phyloP scores from a whole-genome alignment of 92 coral and sea anemone species.

The Bergia sp. region DNA sequence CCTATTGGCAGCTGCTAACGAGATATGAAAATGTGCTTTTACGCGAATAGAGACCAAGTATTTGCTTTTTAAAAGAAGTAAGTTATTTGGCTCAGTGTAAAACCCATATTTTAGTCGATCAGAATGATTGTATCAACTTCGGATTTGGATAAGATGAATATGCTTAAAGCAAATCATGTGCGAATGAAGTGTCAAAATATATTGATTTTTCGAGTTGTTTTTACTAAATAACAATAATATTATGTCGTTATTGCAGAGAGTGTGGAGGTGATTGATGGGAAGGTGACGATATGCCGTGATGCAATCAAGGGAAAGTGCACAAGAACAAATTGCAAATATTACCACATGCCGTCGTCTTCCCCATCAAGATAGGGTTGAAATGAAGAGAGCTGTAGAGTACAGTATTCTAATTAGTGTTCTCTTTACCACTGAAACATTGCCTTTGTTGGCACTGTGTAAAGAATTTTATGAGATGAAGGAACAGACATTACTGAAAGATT shows the following conservation, averaged over 20 bases:
- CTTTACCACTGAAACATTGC: not conserved
- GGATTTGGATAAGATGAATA: too few relatives aligned
- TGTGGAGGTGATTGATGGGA: constrained; percentile 97
- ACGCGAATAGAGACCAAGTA: too few relatives aligned
- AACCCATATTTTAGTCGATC: too few relatives aligned
- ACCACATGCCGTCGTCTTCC: constrained; percentile 64
- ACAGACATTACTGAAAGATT: constrained; percentile 12
- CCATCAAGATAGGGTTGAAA: constrained; percentile 37
- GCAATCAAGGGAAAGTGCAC: constrained; percentile 96
- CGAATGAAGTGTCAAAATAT: not conserved
- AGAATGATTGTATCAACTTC: too few relatives aligned
- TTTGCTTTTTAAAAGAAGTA: too few relatives aligned
- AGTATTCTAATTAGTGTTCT: constrained; percentile 21
- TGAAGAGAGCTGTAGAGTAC: constrained; percentile 7
- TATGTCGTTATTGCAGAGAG: constrained; percentile 59
- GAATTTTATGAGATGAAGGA: not conserved
- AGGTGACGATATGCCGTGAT: constrained; percentile 94
- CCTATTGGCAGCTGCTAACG: too few relatives aligned
- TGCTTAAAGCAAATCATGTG: too few relatives aligned
- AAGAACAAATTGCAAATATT: constrained; percentile 93
- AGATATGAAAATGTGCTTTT: too few relatives aligned
- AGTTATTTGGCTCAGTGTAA: too few relatives aligned
- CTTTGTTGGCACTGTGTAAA: not conserved
- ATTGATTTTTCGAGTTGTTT: not conserved
- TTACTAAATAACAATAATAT: not conserved